A percentile compares a stretch with the other conserved stretches of the same genome.
phyloP scores from a whole-genome alignment of 1,140 invertebrate species.

The Heliconius himera region DNA sequence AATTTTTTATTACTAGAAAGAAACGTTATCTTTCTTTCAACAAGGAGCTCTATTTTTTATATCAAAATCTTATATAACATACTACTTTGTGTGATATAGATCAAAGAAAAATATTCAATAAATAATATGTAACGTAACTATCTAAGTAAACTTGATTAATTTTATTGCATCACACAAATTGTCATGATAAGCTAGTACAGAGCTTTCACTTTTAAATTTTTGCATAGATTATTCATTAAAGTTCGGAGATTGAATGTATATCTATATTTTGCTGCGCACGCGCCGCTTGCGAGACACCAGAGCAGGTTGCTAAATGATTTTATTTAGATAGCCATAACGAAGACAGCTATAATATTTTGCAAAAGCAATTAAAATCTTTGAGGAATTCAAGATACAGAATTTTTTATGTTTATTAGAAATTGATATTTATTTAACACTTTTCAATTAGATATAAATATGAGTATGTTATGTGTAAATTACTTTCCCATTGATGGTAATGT shows the following conservation, averaged over 20 bases:
- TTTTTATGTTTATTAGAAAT: conserved; percentile 2
- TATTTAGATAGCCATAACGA: conserved; percentile 50
- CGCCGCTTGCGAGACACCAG: conserved; percentile 45
- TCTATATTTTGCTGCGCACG: conserved; percentile 27
- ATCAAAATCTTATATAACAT: no score
- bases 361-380: background rate
- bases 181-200: background rate
- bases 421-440: background rate
- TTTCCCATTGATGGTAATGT: background rate
- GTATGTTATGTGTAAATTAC: background rate
- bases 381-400: background rate
- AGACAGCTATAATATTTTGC: background rate
- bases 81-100: no score
- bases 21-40: no score
- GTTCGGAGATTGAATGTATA: background rate
- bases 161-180: conserved; percentile 5
- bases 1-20: no score
- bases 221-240: conserved; percentile 23
- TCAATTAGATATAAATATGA: background rate
- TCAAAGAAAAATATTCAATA: background rate
- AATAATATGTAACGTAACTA: background rate
- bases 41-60: no score
- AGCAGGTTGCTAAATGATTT: conserved; percentile 52
- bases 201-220: conserved; percentile 30
- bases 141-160: background rate